Evolutionary conservation across 2,113 vertebrate genomes (phyloP), one percentile per base, ranked within the genome.

Genomic region (Nibea albiflora): DNA sequence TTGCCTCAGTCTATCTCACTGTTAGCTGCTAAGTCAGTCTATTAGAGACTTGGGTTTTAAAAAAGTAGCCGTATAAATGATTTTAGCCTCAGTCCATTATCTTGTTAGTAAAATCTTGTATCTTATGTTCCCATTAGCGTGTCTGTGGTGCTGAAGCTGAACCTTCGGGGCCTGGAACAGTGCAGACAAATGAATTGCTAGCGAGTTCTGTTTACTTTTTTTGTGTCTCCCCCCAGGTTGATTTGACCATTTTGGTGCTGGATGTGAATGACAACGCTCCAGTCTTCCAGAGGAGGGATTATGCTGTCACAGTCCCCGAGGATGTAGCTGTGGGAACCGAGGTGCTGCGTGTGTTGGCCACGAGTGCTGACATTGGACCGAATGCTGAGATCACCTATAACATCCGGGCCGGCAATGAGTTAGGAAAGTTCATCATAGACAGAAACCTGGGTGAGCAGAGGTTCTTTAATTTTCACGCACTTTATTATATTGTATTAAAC

Each of bases 231-330:
- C 94, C 0, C 0, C 91, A 97, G 84, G 94, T 96, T 47, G 96
- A 96, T 0, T 92, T 99, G 65, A 97, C 96, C 52, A 96, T 99
- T 84, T 94, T 96, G 11, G 98, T 99, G 24, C 93, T 99, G 83
- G 98, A 99, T 63, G 96, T 99, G 50, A 99, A 99, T 16, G 98
- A 99, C 93, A 99, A 99, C 62, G 97, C 97, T 0, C 98, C 98
- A 0, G 96, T 98, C 65, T 99, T 99, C 77, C 97, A 98, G 89
- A 96, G 96, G 78, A 94, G 95, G 85, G 97, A 99, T 86, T 99
- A 99, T 60, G 78, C 96, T 1, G 95, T 97, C 11, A 96, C 96
- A 0, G 95, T 99, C 47, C 96, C 97, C 0, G 98, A 99, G 80
- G 97, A 99, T 64, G 96, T 97, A 0, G 94, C 95, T 0, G 90